These are phyloP conservation scores for Hoplostethus atlanticus DNA, from an alignment of 2,797 vertebrate genomes.

Conservation along the genomic window DNA sequence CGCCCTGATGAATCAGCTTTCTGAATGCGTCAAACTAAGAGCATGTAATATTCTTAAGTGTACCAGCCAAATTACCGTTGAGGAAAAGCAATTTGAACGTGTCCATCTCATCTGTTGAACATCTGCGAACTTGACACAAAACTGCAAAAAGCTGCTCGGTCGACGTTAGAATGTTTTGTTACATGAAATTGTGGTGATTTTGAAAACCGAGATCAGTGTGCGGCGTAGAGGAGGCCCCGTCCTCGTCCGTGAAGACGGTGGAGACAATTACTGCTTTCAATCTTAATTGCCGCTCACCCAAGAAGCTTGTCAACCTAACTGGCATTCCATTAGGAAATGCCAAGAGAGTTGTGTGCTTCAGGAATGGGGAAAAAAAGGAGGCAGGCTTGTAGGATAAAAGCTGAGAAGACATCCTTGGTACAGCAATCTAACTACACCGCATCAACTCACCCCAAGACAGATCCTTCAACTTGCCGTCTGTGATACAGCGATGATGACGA, in stretches of 20 bases:
- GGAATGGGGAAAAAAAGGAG: background rate
- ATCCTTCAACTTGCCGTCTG: too few relatives aligned
- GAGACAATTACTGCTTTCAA: too few relatives aligned
- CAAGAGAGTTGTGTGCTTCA: background rate
- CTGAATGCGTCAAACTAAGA: constrained; percentile 59
- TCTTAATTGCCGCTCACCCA: too few relatives aligned
- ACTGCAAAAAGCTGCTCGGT: constrained; percentile 4
- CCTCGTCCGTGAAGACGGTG: background rate
- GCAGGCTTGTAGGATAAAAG: background rate
- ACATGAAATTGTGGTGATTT: constrained; percentile 29
- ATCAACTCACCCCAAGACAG: too few relatives aligned
- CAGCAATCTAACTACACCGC: background rate
- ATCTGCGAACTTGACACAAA: constrained; percentile 8
- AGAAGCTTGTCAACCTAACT: too few relatives aligned
- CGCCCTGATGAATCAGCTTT: constrained; percentile 45
- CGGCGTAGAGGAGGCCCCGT: background rate
- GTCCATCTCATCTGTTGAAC: constrained; percentile 20
- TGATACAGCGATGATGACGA: too few relatives aligned
- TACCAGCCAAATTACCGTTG: constrained; percentile 48
- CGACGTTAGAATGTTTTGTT: constrained; percentile 12
- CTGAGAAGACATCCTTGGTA: too few relatives aligned
- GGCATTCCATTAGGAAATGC: background rate
- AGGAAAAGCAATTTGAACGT: constrained; percentile 37
- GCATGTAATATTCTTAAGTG: constrained; percentile 31
- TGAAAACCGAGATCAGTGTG: constrained; percentile 21